Conservation (phyloP, 1,140 invertebrate species). For the Diuraphis noxia region DNA sequence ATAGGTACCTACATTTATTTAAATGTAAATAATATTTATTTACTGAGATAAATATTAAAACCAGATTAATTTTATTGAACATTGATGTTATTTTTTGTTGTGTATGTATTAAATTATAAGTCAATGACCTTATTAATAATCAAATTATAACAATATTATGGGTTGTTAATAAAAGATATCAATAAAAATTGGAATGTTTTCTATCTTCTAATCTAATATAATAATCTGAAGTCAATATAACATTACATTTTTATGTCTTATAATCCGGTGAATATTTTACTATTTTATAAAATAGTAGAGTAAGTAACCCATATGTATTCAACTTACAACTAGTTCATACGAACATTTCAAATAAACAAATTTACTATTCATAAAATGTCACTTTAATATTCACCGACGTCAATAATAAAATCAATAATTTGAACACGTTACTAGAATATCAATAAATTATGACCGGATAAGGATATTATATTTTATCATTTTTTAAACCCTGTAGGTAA, state of each 20-base stretch:
- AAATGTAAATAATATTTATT: background rate
- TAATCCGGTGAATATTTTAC: background rate
- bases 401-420: slow-evolving; percentile 4
- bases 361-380: slow-evolving; percentile 2
- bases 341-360: background rate
- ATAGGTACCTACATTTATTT: background rate
- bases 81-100: background rate
- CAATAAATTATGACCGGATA: background rate
- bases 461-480: background rate
- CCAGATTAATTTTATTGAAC: background rate
- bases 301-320: background rate
- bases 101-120: background rate
- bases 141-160: background rate
- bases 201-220: background rate
- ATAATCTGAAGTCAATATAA: background rate
- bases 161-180: background rate
- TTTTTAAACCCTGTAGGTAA: background rate
- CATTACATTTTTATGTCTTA: background rate
- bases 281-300: background rate
- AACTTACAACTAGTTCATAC: background rate
- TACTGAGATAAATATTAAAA: background rate
- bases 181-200: background rate
- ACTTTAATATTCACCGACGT: slow-evolving; percentile 14
- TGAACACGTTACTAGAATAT: background rate
- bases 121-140: background rate